Base-by-base conservation (phyloP, 2,888 invertebrate genomes). In the Asteroscopus sphinx region DNA sequence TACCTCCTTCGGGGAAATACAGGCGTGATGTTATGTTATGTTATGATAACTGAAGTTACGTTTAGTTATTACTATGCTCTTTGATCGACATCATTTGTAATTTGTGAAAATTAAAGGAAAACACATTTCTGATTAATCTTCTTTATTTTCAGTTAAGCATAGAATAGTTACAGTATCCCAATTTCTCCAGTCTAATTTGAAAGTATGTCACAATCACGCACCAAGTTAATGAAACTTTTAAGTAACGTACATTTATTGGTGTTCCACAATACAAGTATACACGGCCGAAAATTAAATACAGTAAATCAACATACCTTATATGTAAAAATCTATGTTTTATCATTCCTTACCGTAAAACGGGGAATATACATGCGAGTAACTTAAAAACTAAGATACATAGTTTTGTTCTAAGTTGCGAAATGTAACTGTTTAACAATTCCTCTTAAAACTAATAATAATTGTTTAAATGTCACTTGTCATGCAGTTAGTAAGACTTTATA, bases 61-160 rank as follows among this genome's bases (percentile, higher is more conserved):
- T n/a, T n/a, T n/a, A n/a, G n/a, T n/a, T n/a, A n/a, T n/a, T n/a
- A n/a, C n/a, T n/a, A n/a, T n/a, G n/a, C n/a, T n/a, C n/a, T n/a
- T n/a, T n/a, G n/a, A n/a, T n/a, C n/a, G n/a, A 21, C 21, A 21
- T 21, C 21, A 21, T 21, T 4, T 21, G 6, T 21, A 9, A 8
- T 26, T 26, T 28, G 9, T 6, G 17, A 21, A 11, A 9, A 2
- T 8, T 11, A 1, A 77, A 79, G 61, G 68, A 80, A 79, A 72
- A 69, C 41, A 58, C 58, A 25, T 33, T 25, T 88, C 80, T 74
- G 91, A 90, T 92, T 93, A 91, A 91, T 92, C 86, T 87, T 91
- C 87, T 93, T 94, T 93, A 93, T 93, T 93, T 92, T 91, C 90
- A 91, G 86, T 91, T 93, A 93, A 94, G 93, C 93, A 94, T 92